These are phyloP conservation scores for Rhagonycha fulva DNA, from an alignment of 2,888 invertebrate species.

Conservation along the genomic window DNA sequence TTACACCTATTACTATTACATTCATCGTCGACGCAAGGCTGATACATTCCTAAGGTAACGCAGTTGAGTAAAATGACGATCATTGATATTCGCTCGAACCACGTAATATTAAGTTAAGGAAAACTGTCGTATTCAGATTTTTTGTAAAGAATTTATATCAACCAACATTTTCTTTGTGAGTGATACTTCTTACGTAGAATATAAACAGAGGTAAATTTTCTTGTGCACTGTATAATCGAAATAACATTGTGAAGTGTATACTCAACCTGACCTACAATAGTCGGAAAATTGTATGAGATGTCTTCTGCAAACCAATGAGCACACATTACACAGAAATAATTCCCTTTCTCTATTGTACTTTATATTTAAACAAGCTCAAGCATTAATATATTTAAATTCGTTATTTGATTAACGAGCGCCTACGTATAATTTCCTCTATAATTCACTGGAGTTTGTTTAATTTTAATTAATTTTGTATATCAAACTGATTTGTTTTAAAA, in stretches of 20 bases:
- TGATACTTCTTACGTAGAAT: background rate
- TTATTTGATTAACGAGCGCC: background rate
- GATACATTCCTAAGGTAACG: slow-evolving; percentile 98
- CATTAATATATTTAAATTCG: background rate
- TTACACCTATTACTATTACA: slow-evolving; percentile 89
- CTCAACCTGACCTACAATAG: slow-evolving; percentile 24
- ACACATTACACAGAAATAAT: background rate
- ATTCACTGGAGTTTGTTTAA: background rate
- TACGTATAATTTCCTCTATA: background rate
- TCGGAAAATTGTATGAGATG: slow-evolving; percentile 7
- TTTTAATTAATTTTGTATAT: background rate
- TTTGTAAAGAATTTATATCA: background rate
- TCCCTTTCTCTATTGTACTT: background rate
- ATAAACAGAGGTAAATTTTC: background rate
- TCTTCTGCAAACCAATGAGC: slow-evolving; percentile 5
- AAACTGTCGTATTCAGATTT: slow-evolving; percentile 32
- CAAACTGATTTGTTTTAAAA: background rate
- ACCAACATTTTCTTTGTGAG: background rate
- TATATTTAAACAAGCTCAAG: background rate
- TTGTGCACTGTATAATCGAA: slow-evolving; percentile 7
- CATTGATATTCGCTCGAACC: slow-evolving; percentile 99
- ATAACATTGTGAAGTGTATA: slow-evolving; percentile 15
- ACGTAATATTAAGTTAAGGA: slow-evolving; percentile 72
- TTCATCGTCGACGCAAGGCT: slow-evolving; percentile 94
- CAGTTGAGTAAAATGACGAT: slow-evolving; percentile 97